Evolutionary conservation across 1,140 invertebrate species (phyloP).

Genomic region (Nasonia vitripennis): DNA sequence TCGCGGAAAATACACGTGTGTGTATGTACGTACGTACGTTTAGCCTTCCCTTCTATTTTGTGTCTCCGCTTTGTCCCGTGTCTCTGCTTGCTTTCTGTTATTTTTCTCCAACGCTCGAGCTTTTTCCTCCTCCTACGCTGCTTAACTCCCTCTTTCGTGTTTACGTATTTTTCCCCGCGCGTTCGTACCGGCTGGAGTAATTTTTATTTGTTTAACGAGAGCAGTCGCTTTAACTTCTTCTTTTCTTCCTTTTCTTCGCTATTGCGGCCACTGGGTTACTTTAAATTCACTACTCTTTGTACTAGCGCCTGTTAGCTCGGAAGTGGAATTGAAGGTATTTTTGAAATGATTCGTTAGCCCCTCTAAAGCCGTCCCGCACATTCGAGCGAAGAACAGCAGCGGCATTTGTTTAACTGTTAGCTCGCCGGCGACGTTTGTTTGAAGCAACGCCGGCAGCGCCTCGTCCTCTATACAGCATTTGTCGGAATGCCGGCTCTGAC

Average conservation of each 20-base stretch:
- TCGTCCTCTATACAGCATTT: conserved; percentile 13
- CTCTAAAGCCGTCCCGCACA: no score
- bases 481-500: conserved; percentile 35
- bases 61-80: neutral
- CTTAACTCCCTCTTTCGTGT: neutral
- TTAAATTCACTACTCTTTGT: neutral
- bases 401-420: conserved; percentile 25
- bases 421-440: neutral
- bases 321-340: no score
- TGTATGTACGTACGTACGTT: conserved; percentile 10
- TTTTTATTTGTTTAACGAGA: neutral
- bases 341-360: no score
- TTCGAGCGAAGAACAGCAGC: neutral
- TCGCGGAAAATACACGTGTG: conserved; percentile 15
- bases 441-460: neutral
- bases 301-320: no score
- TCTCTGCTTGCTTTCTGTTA: neutral
- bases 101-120: neutral
- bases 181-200: neutral
- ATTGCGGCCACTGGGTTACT: neutral
- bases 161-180: neutral
- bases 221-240: neutral
- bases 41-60: conserved; percentile 3
- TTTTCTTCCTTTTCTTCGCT: neutral
- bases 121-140: neutral